Evolutionary conservation across 2,888 invertebrate genomes (phyloP).

Genomic region (Anthophora plumipes): DNA sequence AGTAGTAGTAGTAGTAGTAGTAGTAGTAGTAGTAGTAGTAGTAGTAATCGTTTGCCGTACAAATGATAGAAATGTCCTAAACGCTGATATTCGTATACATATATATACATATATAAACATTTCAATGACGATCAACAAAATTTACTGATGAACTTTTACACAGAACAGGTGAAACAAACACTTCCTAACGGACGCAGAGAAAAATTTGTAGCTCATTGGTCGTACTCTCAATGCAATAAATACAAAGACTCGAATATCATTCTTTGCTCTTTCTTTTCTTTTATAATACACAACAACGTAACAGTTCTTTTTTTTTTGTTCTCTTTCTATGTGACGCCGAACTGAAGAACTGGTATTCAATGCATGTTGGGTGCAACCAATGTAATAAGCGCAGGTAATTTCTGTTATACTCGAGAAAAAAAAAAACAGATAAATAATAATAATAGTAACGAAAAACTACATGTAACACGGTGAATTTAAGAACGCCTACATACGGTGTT

Average conservation of each 20-base stretch:
- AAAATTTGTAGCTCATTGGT: slow-evolving; percentile 22
- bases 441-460: slow-evolving; percentile 9
- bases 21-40: not conserved
- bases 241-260: slow-evolving; percentile 20
- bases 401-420: slow-evolving; percentile 16
- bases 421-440: not conserved
- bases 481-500: slow-evolving; percentile 17
- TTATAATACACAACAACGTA: slow-evolving; percentile 28
- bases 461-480: slow-evolving; percentile 6
- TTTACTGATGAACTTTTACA: slow-evolving; percentile 22
- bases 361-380: slow-evolving; percentile 35
- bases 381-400: slow-evolving; percentile 16
- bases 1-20: not conserved
- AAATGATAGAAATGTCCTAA: slow-evolving; percentile 32
- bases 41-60: slow-evolving; percentile 12
- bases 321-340: not conserved
- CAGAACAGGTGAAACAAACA: slow-evolving; percentile 14
- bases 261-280: not conserved
- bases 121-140: slow-evolving; percentile 26
- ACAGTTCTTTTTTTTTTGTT: slow-evolving; percentile 2
- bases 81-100: slow-evolving; percentile 9
- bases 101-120: slow-evolving; percentile 6
- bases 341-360: slow-evolving; percentile 30
- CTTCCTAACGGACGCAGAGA: not conserved
- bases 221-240: slow-evolving; percentile 26